phyloP scores from a whole-genome alignment of 2,797 vertebrate genomes.

The Cottoperca gobio region DNA sequence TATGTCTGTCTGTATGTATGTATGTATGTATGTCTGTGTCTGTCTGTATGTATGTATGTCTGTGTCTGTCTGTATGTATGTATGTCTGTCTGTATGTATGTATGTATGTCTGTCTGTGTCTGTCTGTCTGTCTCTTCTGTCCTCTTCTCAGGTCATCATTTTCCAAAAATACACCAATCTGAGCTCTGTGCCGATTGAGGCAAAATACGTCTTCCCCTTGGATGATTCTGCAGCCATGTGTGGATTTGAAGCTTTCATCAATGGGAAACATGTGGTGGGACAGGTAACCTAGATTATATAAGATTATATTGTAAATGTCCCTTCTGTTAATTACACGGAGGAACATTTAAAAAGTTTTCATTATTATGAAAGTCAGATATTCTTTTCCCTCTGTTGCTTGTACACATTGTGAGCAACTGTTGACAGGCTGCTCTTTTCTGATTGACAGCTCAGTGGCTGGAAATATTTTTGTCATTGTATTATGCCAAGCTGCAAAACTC shows the following conservation, averaged over 20 bases:
- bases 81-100: no score
- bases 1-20: no score
- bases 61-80: no score
- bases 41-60: no score
- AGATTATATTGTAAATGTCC: neutral
- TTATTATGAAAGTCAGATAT: neutral
- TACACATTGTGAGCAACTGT: no score
- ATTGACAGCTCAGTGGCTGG: neutral
- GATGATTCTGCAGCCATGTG: slow-evolving; percentile 91
- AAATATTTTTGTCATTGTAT: neutral
- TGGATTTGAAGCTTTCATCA: slow-evolving; percentile 94
- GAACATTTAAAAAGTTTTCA: neutral
- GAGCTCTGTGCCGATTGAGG: slow-evolving; percentile 86
- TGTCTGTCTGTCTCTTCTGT: neutral
- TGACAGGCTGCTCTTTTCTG: neutral
- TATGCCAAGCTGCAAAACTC: neutral
- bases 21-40: no score
- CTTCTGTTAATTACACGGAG: neutral
- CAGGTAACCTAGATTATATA: slow-evolving; percentile 85
- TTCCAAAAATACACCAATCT: slow-evolving; percentile 91
- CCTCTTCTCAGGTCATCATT: slow-evolving; percentile 83
- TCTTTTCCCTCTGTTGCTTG: neutral
- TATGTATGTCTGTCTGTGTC: no score
- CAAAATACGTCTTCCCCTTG: slow-evolving; percentile 93
- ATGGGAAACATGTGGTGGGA: slow-evolving; percentile 90